Evolutionary conservation across 2,888 invertebrate species (phyloP).

Genomic region (Pomacea canaliculata): DNA sequence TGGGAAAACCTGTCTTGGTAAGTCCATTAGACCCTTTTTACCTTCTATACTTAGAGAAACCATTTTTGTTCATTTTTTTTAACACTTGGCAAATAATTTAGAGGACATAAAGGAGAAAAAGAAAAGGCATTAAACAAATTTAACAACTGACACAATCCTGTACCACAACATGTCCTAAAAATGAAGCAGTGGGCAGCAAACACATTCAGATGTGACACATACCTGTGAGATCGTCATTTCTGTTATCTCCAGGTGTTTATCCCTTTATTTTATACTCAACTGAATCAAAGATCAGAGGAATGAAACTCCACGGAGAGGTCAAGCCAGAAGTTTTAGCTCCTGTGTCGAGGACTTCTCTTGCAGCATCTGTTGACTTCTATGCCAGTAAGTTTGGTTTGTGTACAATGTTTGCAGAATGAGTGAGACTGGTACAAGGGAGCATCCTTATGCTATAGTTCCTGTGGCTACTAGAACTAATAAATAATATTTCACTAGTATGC

Average conservation of each 20-base stretch:
- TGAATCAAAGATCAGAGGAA: conserved; percentile 82
- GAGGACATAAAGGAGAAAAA: no score
- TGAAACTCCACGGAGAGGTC: conserved; percentile 70
- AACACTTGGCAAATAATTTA: background rate
- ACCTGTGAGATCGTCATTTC: no score
- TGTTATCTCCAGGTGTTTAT: conserved; percentile 68
- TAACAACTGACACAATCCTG: no score
- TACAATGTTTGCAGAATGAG: no score
- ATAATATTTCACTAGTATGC: no score
- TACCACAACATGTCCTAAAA: no score
- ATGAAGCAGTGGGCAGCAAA: no score
- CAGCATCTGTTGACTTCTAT: conserved; percentile 82
- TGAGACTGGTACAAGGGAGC: no score
- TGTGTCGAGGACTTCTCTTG: conserved; percentile 81
- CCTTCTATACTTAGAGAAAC: background rate
- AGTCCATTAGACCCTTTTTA: background rate
- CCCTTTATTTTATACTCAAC: conserved; percentile 84
- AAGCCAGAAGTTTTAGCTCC: conserved; percentile 76
- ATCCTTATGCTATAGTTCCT: no score
- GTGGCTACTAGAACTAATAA: no score
- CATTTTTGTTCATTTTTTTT: background rate
- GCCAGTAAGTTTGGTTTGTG: conserved; percentile 70
- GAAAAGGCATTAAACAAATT: no score
- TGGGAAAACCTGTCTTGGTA: conserved; percentile 43
- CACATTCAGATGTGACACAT: no score